A percentile compares a stretch with the other conserved stretches of the same genome.
Evolutionary conservation across 2,888 invertebrate species (phyloP).

Genomic region (Sisyra nigra): DNA sequence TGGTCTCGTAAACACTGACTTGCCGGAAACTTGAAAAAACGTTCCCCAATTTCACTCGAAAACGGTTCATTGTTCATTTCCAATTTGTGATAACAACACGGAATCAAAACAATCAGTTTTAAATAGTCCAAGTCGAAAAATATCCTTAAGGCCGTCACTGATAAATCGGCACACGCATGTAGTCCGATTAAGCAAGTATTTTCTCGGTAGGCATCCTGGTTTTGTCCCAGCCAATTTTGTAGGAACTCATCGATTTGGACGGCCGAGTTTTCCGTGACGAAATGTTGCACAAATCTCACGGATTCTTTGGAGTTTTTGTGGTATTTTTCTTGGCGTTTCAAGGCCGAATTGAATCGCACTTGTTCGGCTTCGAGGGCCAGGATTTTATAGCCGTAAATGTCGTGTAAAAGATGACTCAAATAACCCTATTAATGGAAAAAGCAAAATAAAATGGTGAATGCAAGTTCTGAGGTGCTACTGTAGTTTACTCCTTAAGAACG

Average conservation of each 20-base stretch:
- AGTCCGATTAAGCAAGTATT: slow-evolving; percentile 39
- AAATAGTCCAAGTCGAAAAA: slow-evolving; percentile 41
- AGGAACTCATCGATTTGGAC: slow-evolving; percentile 28
- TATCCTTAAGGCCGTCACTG: slow-evolving; percentile 45
- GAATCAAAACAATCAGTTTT: slow-evolving; percentile 45
- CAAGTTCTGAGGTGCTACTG: no score
- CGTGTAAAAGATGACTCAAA: slow-evolving; percentile 46
- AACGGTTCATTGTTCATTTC: slow-evolving; percentile 14
- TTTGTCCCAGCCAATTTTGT: slow-evolving; percentile 24
- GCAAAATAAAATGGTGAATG: background rate
- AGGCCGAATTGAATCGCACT: slow-evolving; percentile 37
- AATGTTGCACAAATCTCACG: slow-evolving; percentile 42
- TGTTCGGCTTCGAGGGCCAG: slow-evolving; percentile 50
- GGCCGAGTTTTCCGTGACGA: slow-evolving; percentile 34
- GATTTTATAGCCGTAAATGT: slow-evolving; percentile 38
- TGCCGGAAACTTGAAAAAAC: slow-evolving; percentile 49
- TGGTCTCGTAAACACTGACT: slow-evolving; percentile 31
- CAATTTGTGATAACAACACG: slow-evolving; percentile 70
- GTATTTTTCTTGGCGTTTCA: slow-evolving; percentile 35
- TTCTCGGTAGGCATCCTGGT: slow-evolving; percentile 12
- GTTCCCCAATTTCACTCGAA: slow-evolving; percentile 13
- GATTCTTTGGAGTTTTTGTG: slow-evolving; percentile 31
- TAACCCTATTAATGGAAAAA: slow-evolving; percentile 59
- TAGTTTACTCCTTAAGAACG: no score
- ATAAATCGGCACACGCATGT: slow-evolving; percentile 66